These are phyloP conservation scores for Brachionus plicatilis DNA, from an alignment of 1,140 invertebrate species.

Conservation along the genomic window DNA sequence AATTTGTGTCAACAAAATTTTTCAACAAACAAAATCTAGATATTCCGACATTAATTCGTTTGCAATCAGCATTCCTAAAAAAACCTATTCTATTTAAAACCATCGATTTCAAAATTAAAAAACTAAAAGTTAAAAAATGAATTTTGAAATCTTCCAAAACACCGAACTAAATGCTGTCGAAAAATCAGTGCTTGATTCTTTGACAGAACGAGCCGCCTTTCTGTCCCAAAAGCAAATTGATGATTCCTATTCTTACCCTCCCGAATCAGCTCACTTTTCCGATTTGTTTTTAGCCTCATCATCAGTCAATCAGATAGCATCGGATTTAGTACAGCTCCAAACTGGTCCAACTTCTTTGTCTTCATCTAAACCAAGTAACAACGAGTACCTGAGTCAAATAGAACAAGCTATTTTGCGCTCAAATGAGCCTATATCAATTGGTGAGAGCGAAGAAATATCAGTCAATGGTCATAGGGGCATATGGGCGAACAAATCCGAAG, in stretches of 20 bases:
- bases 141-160: background rate
- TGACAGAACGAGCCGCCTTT: background rate
- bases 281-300: background rate
- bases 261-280: background rate
- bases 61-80: background rate
- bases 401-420: background rate
- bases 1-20: background rate
- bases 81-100: background rate
- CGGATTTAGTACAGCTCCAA: background rate
- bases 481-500: background rate
- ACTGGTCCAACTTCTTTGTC: background rate
- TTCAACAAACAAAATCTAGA: background rate
- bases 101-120: background rate
- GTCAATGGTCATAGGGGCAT: background rate
- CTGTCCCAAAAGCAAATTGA: background rate
- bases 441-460: background rate
- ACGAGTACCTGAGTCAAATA: background rate
- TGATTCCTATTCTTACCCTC: background rate
- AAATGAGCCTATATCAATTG: background rate
- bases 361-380: background rate
- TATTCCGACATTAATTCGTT: background rate
- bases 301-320: conserved; percentile 12
- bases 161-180: background rate
- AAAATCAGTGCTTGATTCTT: background rate
- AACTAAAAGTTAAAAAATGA: background rate